Conservation (phyloP, 1,140 invertebrate genomes). For the Pseudoatta argentina region DNA sequence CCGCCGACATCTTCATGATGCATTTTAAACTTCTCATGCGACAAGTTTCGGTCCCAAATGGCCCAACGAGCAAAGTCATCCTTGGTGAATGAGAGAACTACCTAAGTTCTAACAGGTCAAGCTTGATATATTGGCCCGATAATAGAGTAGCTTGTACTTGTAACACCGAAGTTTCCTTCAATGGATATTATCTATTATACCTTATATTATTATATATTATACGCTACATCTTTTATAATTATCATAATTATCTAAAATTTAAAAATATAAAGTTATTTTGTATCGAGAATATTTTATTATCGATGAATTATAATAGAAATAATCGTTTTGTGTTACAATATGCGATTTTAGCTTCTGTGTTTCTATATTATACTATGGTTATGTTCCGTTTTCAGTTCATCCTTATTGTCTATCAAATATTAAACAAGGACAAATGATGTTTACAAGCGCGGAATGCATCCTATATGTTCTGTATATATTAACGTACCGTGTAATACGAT, state of each 20-base stretch:
- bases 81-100: constrained; percentile 22
- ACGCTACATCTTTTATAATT: not conserved
- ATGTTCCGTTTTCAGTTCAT: too few species aligned
- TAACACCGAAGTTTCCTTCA: constrained; percentile 2
- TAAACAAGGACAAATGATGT: too few species aligned
- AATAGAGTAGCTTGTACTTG: constrained; percentile 13
- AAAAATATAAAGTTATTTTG: not conserved
- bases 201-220: not conserved
- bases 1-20: constrained; percentile 4
- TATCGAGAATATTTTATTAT: not conserved
- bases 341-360: not conserved
- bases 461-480: not conserved
- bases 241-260: not conserved
- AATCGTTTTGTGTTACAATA: constrained; percentile 2
- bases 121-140: constrained; percentile 41
- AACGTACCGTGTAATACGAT: not conserved
- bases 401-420: too few species aligned
- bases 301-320: not conserved
- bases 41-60: constrained; percentile 36
- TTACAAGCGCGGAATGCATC: too few species aligned
- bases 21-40: constrained; percentile 30
- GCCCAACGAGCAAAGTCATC: constrained; percentile 23
- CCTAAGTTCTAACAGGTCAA: constrained; percentile 45
- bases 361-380: not conserved
- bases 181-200: constrained; percentile 20